A percentile compares a stretch with the other conserved stretches of the same genome.
phyloP scores from a whole-genome alignment of 2,888 invertebrate species.

The Nebria salina region DNA sequence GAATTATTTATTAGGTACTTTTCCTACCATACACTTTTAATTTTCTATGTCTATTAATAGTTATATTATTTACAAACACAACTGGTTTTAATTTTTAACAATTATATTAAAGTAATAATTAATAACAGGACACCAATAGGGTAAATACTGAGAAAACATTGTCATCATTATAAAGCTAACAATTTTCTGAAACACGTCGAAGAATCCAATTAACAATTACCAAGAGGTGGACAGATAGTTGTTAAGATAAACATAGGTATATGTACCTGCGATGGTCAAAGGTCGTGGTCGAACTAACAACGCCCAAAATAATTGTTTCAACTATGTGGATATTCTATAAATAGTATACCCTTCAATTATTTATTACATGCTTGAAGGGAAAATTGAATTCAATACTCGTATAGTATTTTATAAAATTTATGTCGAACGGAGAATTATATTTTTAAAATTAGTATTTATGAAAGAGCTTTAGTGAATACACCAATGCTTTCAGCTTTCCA shows the following conservation, averaged over 20 bases:
- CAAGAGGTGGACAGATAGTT: slow-evolving; percentile 43
- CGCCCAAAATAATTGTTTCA: slow-evolving; percentile 28
- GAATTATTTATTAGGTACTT: too few species aligned
- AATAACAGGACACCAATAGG: slow-evolving; percentile 18
- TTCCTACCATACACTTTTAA: too few species aligned
- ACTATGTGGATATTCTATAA: neutral
- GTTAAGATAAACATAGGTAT: slow-evolving; percentile 41
- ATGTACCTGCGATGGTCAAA: slow-evolving; percentile 32
- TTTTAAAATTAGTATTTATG: too few species aligned
- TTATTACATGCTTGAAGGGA: neutral
- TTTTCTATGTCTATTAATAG: too few species aligned
- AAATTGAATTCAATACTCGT: neutral
- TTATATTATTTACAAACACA: too few species aligned
- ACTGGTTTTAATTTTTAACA: neutral
- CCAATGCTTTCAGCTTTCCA: too few species aligned
- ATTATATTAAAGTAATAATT: slow-evolving; percentile 39
- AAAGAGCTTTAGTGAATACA: too few species aligned
- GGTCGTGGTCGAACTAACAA: slow-evolving; percentile 28
- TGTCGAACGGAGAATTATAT: too few species aligned
- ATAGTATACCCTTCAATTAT: neutral
- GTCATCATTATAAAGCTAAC: slow-evolving; percentile 22
- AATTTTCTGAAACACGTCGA: slow-evolving; percentile 30
- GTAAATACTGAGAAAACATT: slow-evolving; percentile 16
- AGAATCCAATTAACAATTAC: slow-evolving; percentile 35
- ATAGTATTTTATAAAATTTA: neutral